Base-by-base conservation (phyloP, 2,113 vertebrate species). In the Phoenicopterus ruber region DNA sequence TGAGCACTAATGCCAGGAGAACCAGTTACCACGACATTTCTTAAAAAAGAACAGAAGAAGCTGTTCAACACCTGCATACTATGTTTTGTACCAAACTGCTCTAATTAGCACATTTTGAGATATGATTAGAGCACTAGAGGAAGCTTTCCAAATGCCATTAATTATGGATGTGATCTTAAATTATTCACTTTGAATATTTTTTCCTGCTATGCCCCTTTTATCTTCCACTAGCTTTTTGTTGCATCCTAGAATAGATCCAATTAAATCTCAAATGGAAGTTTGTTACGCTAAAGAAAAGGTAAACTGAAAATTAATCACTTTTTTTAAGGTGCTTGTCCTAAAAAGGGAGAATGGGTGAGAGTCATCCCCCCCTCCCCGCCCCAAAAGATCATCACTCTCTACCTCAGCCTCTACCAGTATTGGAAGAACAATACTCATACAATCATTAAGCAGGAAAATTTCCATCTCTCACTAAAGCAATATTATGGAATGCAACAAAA, bases 91-190 rank as follows among this genome's bases (percentile, higher is more conserved):
- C 96, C 94, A 96, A 98, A 96, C 93, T 34, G 44, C 94, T 97
- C 97, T 98, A 98, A 98, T 98, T 98, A 98, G 96, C 95, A 97
- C 97, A 87, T 97, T 97, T 97, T 84, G 47, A 66, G 80, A 97
- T 97, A 93, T 96, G 97, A 98, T 98, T 97, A 98, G 97, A 96
- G 91, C 95, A 96, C 97, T 95, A 96, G 89, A 93, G 97, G 97
- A 98, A 98, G 95, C 85, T 58, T 94, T 98, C 97, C 96, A 98
- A 97, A 96, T 97, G 93, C 95, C 94, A 98, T 98, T 98, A 98
- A 98, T 98, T 98, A 98, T 97, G 95, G 92, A 98, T 98, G 92
- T 97, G 96, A 98, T 97, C 97, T 97, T 98, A 97, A 98, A 98
- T 98, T 97, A 98, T 98, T 98, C 97, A 98, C 96, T 98, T 97